Evolutionary conservation across 2,797 vertebrate species (phyloP).

Genomic region (Furcifer pardalis): DNA sequence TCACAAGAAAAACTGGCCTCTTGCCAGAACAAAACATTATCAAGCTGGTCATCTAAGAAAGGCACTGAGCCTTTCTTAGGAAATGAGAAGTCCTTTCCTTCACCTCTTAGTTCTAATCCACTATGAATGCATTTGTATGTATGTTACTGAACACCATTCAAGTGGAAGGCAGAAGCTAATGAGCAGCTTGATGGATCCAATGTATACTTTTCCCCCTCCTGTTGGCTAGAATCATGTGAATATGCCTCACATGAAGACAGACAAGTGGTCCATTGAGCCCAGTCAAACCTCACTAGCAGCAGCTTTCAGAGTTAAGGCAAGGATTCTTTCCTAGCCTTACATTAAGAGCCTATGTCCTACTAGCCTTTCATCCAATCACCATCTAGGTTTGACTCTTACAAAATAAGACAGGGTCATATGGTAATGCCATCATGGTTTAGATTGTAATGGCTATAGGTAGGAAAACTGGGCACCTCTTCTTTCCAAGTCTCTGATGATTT

Average conservation of each 20-base stretch:
- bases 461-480: neutral
- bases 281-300: no score
- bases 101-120: neutral
- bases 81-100: neutral
- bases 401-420: no score
- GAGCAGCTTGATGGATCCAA: neutral
- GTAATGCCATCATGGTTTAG: no score
- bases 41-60: neutral
- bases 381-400: no score
- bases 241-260: no score
- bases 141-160: neutral
- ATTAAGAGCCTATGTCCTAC: no score
- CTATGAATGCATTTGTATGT: no score
- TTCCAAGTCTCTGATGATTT: neutral
- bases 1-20: neutral
- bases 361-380: no score
- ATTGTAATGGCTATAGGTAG: neutral
- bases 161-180: neutral
- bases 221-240: neutral
- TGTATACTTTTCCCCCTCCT: neutral
- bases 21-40: accelerated
- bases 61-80: no score
- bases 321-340: no score
- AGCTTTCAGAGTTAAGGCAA: no score
- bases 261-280: no score